Evolutionary conservation across 2,113 vertebrate species (phyloP).

Genomic region (Motacilla tschutschensis): DNA sequence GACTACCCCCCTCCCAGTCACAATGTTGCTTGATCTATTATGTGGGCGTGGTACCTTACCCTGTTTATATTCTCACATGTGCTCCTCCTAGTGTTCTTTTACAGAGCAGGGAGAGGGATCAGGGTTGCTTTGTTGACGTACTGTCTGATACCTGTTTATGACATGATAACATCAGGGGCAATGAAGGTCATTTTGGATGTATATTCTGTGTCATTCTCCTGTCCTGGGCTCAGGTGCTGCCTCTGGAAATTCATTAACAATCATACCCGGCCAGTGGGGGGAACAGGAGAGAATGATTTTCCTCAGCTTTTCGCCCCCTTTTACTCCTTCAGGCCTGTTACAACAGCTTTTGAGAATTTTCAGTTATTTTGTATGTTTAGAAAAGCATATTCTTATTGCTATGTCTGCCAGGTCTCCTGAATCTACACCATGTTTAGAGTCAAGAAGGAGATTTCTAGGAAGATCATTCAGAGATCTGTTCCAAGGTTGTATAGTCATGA

Average conservation of each 20-base stretch:
- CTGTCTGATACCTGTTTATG: not conserved
- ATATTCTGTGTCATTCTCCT: not conserved
- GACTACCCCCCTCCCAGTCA: no score
- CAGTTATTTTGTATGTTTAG: not conserved
- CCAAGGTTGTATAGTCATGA: not conserved
- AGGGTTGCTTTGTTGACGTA: not conserved
- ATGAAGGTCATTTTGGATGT: not conserved
- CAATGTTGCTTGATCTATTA: no score
- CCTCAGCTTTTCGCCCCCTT: not conserved
- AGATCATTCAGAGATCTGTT: not conserved
- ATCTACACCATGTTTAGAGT: not conserved
- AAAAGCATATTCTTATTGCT: not conserved
- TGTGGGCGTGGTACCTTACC: no score
- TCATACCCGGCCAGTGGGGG: no score
- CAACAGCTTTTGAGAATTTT: not conserved
- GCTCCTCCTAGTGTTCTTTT: not conserved
- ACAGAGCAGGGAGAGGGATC: not conserved
- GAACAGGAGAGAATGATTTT: not conserved
- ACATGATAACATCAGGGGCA: not conserved
- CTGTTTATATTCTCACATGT: no score
- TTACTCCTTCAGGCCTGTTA: not conserved
- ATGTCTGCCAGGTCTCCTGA: not conserved
- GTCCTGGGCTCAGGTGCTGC: not conserved
- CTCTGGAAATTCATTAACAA: not conserved
- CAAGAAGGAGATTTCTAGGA: not conserved